These are phyloP conservation scores for Salvelinus fontinalis DNA, from an alignment of 2,113 vertebrate genomes.

Conservation along the genomic window DNA sequence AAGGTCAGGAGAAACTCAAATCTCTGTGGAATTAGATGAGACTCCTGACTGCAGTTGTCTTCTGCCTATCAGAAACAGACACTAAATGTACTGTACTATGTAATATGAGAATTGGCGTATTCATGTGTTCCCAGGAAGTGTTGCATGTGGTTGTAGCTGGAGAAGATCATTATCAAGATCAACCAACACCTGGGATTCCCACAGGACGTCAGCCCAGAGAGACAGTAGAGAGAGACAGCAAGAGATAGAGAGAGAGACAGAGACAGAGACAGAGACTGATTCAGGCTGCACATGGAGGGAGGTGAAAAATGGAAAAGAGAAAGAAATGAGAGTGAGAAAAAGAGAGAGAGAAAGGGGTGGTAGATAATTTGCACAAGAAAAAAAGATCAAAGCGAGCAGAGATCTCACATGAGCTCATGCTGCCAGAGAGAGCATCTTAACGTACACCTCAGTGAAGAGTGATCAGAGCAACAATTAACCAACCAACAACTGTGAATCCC, in stretches of 20 bases:
- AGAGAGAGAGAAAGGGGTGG: constrained; percentile 9
- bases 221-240: constrained; percentile 35
- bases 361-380: neutral
- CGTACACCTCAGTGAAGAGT: constrained; percentile 30
- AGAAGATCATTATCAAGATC: constrained; percentile 13
- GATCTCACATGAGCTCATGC: constrained; percentile 24
- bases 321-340: neutral
- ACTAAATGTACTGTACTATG: constrained; percentile 5
- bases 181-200: constrained; percentile 21
- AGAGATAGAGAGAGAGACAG: constrained; percentile 5
- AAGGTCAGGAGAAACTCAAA: constrained; percentile 42
- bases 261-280: neutral
- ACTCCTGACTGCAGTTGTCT: constrained; percentile 21
- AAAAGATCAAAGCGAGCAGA: constrained; percentile 28
- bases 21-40: constrained; percentile 35
- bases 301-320: too few species aligned
- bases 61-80: constrained; percentile 42
- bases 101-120: constrained; percentile 29
- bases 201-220: constrained; percentile 14
- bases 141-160: constrained; percentile 33
- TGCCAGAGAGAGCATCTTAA: constrained; percentile 31
- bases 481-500: too few species aligned
- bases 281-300: neutral
- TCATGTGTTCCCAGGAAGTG: neutral
- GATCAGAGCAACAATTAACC: constrained; percentile 28